These are phyloP conservation scores for Oplegnathus fasciatus DNA, from an alignment of 2,113 vertebrate genomes.

Conservation along the genomic window DNA sequence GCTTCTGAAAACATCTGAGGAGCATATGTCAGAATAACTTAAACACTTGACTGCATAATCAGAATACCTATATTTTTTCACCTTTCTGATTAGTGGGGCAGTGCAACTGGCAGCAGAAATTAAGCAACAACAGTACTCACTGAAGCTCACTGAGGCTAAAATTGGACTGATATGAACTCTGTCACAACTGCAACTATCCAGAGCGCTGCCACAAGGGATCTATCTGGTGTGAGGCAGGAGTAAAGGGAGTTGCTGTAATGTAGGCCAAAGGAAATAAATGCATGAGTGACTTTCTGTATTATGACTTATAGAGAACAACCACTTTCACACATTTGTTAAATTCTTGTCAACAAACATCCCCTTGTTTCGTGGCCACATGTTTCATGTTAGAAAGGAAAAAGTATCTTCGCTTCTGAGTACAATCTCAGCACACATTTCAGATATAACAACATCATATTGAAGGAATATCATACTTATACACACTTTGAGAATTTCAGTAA, in stretches of 20 bases:
- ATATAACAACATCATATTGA: no score
- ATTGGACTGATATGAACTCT: conserved; percentile 38
- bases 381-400: neutral
- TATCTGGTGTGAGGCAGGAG: conserved; percentile 16
- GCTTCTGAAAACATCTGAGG: neutral
- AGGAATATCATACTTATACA: neutral
- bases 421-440: neutral
- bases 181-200: conserved; percentile 24
- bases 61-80: neutral
- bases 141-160: conserved; percentile 1
- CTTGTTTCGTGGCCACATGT: neutral
- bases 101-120: neutral
- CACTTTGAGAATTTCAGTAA: neutral
- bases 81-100: neutral
- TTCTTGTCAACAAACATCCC: neutral
- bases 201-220: neutral
- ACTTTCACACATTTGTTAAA: neutral
- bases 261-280: conserved; percentile 28
- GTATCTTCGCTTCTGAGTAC: no score
- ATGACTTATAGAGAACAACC: neutral
- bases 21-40: conserved; percentile 11
- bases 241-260: conserved; percentile 21
- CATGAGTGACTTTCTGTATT: conserved; percentile 7
- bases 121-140: neutral
- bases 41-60: conserved; percentile 14